Evolutionary conservation across 2,888 invertebrate genomes (phyloP).

Genomic region (Psococerastis gibbosa): DNA sequence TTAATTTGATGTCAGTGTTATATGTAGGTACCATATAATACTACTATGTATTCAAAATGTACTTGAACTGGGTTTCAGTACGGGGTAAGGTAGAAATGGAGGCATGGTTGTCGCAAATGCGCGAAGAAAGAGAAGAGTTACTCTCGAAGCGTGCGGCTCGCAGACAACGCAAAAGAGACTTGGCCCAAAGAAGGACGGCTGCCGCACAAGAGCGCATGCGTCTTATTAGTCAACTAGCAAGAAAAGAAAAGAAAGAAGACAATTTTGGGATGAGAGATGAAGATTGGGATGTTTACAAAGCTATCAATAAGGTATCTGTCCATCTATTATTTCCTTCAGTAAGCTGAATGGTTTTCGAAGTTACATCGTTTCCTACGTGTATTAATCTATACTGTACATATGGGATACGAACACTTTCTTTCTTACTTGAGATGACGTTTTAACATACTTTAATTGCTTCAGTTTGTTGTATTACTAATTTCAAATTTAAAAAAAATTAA

Average conservation of each 20-base stretch:
- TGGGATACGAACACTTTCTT: neutral
- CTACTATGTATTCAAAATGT: no score
- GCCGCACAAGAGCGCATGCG: conserved; percentile 92
- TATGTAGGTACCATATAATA: no score
- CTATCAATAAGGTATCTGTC: conserved; percentile 36
- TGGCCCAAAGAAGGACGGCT: conserved; percentile 73
- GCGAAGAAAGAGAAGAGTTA: conserved; percentile 47
- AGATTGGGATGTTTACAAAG: conserved; percentile 94
- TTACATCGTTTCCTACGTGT: neutral
- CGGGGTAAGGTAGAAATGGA: conserved; percentile 32
- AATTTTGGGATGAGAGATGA: conserved; percentile 79
- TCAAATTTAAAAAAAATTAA: no score
- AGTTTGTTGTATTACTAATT: no score
- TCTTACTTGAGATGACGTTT: no score
- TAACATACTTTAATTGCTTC: no score
- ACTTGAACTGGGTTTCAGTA: no score
- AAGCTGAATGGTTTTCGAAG: no score
- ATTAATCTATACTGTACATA: conserved; percentile 8
- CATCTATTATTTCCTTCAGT: neutral
- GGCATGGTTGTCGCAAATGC: conserved; percentile 34
- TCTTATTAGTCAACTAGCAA: conserved; percentile 75
- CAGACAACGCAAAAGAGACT: conserved; percentile 64
- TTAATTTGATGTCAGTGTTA: no score
- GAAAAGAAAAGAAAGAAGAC: conserved; percentile 64
- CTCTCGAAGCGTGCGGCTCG: conserved; percentile 50